phyloP scores from a whole-genome alignment of 92 coral and sea anemone species.

The Plumapathes pennacea region DNA sequence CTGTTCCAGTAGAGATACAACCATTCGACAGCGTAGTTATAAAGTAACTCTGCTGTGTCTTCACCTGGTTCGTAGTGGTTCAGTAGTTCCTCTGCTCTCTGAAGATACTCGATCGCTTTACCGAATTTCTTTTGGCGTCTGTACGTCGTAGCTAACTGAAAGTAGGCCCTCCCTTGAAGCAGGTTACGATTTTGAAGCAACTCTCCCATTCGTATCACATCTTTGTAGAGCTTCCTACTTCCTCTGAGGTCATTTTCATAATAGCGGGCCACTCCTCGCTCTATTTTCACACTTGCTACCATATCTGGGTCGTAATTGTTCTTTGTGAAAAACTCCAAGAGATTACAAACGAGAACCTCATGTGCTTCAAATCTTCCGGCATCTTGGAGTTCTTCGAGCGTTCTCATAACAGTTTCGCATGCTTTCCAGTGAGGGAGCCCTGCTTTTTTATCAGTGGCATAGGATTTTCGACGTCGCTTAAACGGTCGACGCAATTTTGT shows the following conservation, averaged over 20 bases:
- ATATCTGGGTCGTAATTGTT: background rate
- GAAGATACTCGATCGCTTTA: background rate
- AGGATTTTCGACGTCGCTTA: background rate
- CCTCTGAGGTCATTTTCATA: constrained; percentile 1
- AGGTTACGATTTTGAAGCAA: background rate
- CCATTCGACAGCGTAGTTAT: constrained; percentile 13
- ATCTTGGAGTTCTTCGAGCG: background rate
- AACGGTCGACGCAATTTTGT: no score
- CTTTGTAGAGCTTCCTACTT: background rate
- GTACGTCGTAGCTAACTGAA: background rate
- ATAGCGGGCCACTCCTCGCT: constrained; percentile 9
- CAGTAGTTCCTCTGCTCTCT: background rate
- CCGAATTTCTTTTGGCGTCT: constrained; percentile 7
- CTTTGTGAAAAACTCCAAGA: no score
- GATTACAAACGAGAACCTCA: background rate
- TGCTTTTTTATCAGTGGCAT: constrained; percentile 5
- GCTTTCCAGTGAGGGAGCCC: constrained; percentile 12
- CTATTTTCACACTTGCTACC: constrained; percentile 1
- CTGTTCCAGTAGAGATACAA: no score
- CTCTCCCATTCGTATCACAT: background rate
- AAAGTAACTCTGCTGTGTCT: constrained; percentile 1
- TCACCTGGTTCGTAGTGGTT: background rate
- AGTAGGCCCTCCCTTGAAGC: constrained; percentile 1
- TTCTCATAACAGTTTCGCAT: no score
- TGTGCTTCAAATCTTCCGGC: background rate